Evolutionary conservation across 2,797 vertebrate genomes (phyloP), one percentile per base, ranked within the genome.

Genomic region (Fratercula arctica): DNA sequence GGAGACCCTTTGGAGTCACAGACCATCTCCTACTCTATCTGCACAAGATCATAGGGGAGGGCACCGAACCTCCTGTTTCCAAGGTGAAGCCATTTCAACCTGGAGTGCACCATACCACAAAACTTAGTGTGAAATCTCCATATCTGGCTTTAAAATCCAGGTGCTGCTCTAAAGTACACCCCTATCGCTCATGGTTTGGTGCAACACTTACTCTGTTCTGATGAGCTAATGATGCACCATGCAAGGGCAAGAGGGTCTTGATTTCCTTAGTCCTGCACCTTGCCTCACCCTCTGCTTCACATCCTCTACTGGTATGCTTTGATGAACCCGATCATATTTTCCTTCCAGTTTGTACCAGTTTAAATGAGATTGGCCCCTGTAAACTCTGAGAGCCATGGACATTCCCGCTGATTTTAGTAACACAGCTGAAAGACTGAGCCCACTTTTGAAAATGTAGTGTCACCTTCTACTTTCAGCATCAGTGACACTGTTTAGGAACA

Each of bases 381-480:
- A 56, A 85, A 54, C 35, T 41, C 46, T 39, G n/a, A 78, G 31
- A 23, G 25, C 53, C 19, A 4, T 3, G 18, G 74, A 15, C 16
- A n/a, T 21, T 84, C 51, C 41, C 50, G 18, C 16, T 1, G 2
- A 31, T 77, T 61, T 64, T 79, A 78, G 61, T 46, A 60, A 67
- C 17, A 10, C 24, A 74, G 56, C 18, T 70, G 39, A 79, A 84
- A 89, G 43, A 14, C 6, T 35, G 43, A 89, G 60, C 19, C 56
- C 13, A 1, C 60, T 84, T 90, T 57, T 45, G 87, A 81, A 93
- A 76, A 73, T 20, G 37, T 10, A 61, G 66, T 37, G 41, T 87
- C 54, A 59, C 37, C 83, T 93, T 90, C 48, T 79, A 23, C 91
- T 93, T 87, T 87, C 85, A 85, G 78, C 66, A 67, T 70, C 83